Evolutionary conservation across 2,888 invertebrate genomes (phyloP).

Genomic region (Leptinotarsa rubiginosa): DNA sequence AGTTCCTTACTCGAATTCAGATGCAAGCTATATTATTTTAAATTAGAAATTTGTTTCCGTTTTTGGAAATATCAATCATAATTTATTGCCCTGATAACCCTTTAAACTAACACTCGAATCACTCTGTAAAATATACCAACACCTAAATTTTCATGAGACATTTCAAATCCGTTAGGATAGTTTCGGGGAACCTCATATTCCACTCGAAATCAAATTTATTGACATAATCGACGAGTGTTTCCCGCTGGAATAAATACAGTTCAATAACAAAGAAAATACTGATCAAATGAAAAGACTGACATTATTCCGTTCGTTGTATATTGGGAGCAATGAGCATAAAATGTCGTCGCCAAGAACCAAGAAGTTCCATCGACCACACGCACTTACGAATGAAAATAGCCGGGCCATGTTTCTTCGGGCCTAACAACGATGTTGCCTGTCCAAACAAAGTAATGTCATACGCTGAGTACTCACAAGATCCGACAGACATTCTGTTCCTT

Average conservation of each 20-base stretch:
- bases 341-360: constrained; percentile 51
- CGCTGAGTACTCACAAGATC: constrained; percentile 47
- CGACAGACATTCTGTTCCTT: constrained; percentile 40
- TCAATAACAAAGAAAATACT: neutral
- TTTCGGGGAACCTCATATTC: too few species aligned
- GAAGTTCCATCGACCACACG: constrained; percentile 55
- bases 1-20: too few species aligned
- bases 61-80: too few species aligned
- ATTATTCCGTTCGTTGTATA: neutral
- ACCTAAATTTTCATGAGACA: too few species aligned
- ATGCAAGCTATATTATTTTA: too few species aligned
- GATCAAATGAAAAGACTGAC: neutral
- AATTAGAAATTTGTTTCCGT: too few species aligned
- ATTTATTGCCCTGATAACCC: too few species aligned
- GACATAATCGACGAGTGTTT: neutral
- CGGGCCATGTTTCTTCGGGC: constrained; percentile 54
- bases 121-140: too few species aligned
- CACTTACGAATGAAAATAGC: constrained; percentile 58
- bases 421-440: constrained; percentile 60
- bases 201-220: neutral
- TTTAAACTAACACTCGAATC: too few species aligned
- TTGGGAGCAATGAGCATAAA: constrained; percentile 35
- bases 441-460: constrained; percentile 60
- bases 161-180: too few species aligned
- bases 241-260: neutral